phyloP scores from a whole-genome alignment of 1,140 invertebrate species.

The Procambarus virginalis region DNA sequence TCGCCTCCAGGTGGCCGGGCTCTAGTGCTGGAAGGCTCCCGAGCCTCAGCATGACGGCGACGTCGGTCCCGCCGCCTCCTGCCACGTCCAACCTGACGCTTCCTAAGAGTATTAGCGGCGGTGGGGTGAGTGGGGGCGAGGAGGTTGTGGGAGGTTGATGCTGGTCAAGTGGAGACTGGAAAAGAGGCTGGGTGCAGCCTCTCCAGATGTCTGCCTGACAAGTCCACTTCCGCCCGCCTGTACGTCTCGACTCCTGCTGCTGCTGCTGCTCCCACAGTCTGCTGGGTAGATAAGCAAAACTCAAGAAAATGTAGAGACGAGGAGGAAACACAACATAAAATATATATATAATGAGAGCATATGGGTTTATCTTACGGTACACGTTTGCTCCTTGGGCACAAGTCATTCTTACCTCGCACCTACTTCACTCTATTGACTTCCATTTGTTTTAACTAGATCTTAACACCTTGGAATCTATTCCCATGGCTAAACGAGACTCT shows the following conservation, averaged over 20 bases:
- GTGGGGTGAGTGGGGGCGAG: constrained; percentile 19
- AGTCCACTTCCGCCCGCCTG: constrained; percentile 28
- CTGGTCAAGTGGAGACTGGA: constrained; percentile 56
- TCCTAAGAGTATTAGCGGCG: not conserved
- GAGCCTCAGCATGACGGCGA: not conserved
- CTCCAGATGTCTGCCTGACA: constrained; percentile 52
- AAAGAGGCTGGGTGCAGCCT: constrained; percentile 50
- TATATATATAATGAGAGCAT: too few relatives aligned
- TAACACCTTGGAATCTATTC: too few relatives aligned
- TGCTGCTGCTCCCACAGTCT: not conserved
- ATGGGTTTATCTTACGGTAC: too few relatives aligned
- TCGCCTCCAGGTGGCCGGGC: not conserved
- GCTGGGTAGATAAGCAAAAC: too few relatives aligned
- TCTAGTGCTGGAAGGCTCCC: not conserved
- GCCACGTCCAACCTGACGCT: not conserved
- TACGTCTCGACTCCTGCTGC: not conserved
- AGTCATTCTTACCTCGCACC: too few relatives aligned
- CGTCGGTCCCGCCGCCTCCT: constrained; percentile 27
- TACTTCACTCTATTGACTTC: too few relatives aligned
- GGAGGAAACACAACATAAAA: too few relatives aligned
- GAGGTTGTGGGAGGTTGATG: constrained; percentile 55
- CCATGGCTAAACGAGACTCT: too few relatives aligned
- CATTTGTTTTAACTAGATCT: too few relatives aligned
- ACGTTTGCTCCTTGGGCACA: too few relatives aligned
- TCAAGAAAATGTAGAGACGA: too few relatives aligned